Evolutionary conservation across 1,140 invertebrate species (phyloP).

Genomic region (Formica exsecta): DNA sequence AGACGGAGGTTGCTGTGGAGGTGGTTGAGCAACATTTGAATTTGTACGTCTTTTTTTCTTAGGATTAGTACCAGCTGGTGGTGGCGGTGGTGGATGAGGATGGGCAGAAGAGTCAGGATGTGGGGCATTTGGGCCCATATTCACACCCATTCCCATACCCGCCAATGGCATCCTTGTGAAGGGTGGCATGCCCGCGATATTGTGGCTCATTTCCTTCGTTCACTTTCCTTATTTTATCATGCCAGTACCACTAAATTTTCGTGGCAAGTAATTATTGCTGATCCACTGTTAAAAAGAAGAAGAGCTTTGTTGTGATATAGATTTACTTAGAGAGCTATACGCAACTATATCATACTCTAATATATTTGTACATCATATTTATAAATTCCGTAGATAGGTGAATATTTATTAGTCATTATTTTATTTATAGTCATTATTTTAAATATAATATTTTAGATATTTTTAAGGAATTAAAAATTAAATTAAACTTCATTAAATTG

Average conservation of each 20-base stretch:
- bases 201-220: constrained; percentile 86
- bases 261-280: constrained; percentile 62
- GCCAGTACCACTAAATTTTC: constrained; percentile 77
- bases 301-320: not conserved
- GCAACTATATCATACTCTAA: not conserved
- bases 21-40: constrained; percentile 84
- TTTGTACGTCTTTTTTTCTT: constrained; percentile 89
- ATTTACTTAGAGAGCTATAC: not conserved
- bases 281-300: constrained; percentile 21
- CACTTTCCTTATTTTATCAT: constrained; percentile 84
- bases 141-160: constrained; percentile 86
- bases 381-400: not conserved
- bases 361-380: not conserved
- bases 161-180: constrained; percentile 86
- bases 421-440: not conserved
- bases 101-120: constrained; percentile 87
- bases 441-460: too few species aligned
- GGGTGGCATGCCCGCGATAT: constrained; percentile 87
- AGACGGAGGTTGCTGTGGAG: constrained; percentile 86
- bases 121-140: constrained; percentile 83
- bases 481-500: too few species aligned
- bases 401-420: constrained; percentile 12
- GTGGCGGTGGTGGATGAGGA: constrained; percentile 85
- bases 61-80: constrained; percentile 87
- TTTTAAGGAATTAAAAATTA: too few species aligned